Evolutionary conservation across 2,113 vertebrate species (phyloP), one percentile per base, ranked within the genome.

Genomic region (Hyperopisus bebe): DNA sequence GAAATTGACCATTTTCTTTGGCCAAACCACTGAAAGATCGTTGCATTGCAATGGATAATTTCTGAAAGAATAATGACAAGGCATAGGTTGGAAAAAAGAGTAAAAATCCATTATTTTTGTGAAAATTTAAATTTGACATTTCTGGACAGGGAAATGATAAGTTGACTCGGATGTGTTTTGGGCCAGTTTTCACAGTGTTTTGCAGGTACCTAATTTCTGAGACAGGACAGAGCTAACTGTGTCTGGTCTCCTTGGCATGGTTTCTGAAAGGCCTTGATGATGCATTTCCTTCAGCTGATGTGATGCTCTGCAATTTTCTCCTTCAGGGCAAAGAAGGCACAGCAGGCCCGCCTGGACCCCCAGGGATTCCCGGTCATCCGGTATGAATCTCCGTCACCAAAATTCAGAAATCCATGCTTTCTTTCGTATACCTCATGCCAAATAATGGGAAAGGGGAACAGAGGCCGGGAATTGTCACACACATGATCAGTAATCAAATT

Each of bases 291-390:
- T 21, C 27, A 85, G 89, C 89, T 15, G 88, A 31, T 91, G 84
- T 39, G 3, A 88, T 80, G n/a, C 10, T 89, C 88, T 87, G 46
- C 24, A 88, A 91, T 92, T 89, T 92, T 84, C 91, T 93, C 89
- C 93, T 92, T 92, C 94, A 99, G 98, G 98, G 98, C 91, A 95
- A 94, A 27, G 95, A 96, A 94, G 98, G 98, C 90, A 93, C 95
- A 85, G 91, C 95, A 92, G 98, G 98, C 91, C 91, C 95, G 82
- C 88, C 89, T 0, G 98, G 98, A 91, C 96, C 95, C 89, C 95
- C 94, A 91, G 98, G 98, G 92, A 92, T 95, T 77, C 95, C 96
- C 86, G 98, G 98, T 96, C 96, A 97, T 93, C 92, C 92, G 89
- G 98, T 98, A 97, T 92, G 95, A 95, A 94, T 84, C 89, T 53